Conservation (phyloP, 2,888 invertebrate genomes). For the Dorcus hopei region DNA sequence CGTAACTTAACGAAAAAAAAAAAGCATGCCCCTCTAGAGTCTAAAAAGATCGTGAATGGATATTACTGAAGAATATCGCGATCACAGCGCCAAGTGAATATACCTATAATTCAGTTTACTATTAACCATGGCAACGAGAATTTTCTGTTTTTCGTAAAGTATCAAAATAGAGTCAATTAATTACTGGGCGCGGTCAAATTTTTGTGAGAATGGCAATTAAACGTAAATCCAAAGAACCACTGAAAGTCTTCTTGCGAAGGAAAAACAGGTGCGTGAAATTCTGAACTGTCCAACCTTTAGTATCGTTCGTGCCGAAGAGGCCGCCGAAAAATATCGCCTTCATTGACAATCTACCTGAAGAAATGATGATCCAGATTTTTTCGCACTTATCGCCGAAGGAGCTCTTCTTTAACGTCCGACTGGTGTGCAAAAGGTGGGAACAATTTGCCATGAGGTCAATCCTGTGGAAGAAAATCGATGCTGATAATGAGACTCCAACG, state of each 20-base stretch:
- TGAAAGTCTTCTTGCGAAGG: conserved; percentile 7
- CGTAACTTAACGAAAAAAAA: too few species aligned
- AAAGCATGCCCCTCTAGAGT: too few species aligned
- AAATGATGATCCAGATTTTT: conserved; percentile 21
- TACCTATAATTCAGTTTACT: too few species aligned
- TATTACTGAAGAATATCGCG: too few species aligned
- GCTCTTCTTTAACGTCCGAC: conserved; percentile 17
- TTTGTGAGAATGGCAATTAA: conserved; percentile 11
- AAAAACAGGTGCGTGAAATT: too few species aligned
- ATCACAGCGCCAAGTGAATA: too few species aligned
- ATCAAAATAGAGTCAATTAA: neutral
- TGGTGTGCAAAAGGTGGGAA: conserved; percentile 21
- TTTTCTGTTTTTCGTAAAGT: neutral
- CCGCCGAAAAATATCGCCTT: conserved; percentile 4
- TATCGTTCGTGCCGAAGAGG: conserved; percentile 2
- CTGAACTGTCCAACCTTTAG: neutral
- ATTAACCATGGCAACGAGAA: too few species aligned
- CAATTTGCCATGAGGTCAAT: conserved; percentile 17
- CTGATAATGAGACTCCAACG: conserved; percentile 14
- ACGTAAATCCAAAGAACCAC: conserved; percentile 11
- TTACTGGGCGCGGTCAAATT: conserved; percentile 2
- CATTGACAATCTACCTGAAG: conserved; percentile 19
- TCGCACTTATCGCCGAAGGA: conserved; percentile 17
- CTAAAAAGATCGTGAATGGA: too few species aligned
- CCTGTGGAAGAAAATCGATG: conserved; percentile 19